A percentile compares a stretch with the other conserved stretches of the same genome.
Conservation (phyloP, 2,888 invertebrate genomes). For the Imbricaverruca yamaguchii region DNA sequence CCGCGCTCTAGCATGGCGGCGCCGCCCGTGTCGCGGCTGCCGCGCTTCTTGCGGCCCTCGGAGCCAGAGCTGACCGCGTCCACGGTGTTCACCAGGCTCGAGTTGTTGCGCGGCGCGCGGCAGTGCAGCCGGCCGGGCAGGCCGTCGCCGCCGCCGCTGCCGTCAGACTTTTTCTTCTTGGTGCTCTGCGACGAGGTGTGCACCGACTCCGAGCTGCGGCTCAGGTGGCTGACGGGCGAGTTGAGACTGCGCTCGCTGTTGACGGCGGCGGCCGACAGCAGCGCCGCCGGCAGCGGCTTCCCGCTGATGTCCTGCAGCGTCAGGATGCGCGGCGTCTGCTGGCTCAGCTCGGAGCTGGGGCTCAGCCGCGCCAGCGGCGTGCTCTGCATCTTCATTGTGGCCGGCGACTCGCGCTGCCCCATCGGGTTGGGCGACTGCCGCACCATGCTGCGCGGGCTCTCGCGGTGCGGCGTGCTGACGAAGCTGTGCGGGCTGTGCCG, state of each 20-base stretch:
- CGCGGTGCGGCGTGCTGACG: conserved; percentile 61
- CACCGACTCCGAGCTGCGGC: conserved; percentile 56
- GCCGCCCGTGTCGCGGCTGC: conserved; percentile 5
- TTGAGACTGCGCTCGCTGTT: conserved; percentile 83
- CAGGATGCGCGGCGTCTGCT: conserved; percentile 84
- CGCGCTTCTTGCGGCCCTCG: conserved; percentile 35
- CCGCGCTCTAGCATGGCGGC: conserved; percentile 44
- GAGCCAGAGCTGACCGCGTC: conserved; percentile 79
- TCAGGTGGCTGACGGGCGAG: conserved; percentile 82
- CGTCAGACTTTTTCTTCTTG: conserved; percentile 37
- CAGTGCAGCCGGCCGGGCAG: conserved; percentile 85
- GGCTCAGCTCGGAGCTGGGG: conserved; percentile 83
- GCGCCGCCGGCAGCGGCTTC: conserved; percentile 79
- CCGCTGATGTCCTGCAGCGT: conserved; percentile 89
- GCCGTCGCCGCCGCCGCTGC: conserved; percentile 51
- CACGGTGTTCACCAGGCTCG: conserved; percentile 81
- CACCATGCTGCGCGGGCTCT: conserved; percentile 43
- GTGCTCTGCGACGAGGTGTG: conserved; percentile 38
- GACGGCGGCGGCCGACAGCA: conserved; percentile 76
- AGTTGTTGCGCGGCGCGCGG: conserved; percentile 69
- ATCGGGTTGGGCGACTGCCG: conserved; percentile 37
- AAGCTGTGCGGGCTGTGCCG: conserved; percentile 60
- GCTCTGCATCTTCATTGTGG: conserved; percentile 59
- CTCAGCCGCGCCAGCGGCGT: conserved; percentile 83
- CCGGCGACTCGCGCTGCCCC: conserved; percentile 32